These are phyloP conservation scores for Adelges cooleyi DNA, from an alignment of 1,140 invertebrate genomes.

Conservation along the genomic window DNA sequence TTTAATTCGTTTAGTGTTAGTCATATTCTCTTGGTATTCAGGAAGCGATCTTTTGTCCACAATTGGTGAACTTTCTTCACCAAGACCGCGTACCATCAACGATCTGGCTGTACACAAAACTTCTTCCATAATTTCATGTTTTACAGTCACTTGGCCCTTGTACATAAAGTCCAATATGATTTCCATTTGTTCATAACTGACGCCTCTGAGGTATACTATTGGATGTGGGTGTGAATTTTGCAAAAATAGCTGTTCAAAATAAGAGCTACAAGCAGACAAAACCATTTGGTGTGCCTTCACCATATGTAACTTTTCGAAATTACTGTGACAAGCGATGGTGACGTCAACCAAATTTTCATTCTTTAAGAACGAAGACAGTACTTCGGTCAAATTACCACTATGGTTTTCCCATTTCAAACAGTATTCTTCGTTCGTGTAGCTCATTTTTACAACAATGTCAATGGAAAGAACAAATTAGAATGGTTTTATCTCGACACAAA, in stretches of 20 bases:
- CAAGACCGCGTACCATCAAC: slow-evolving; percentile 78
- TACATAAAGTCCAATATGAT: slow-evolving; percentile 82
- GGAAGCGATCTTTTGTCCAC: too few species aligned
- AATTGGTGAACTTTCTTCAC: slow-evolving; percentile 50
- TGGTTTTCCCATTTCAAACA: slow-evolving; percentile 91
- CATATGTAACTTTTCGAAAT: slow-evolving; percentile 40
- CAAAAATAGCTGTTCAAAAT: slow-evolving; percentile 86
- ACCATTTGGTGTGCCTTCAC: slow-evolving; percentile 81
- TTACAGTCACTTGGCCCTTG: slow-evolving; percentile 79
- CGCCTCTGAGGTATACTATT: slow-evolving; percentile 83
- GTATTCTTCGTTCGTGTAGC: slow-evolving; percentile 82
- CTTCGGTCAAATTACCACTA: slow-evolving; percentile 76
- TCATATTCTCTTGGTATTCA: background rate
- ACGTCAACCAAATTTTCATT: slow-evolving; percentile 81
- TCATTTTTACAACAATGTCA: too few species aligned
- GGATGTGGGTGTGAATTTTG: slow-evolving; percentile 83
- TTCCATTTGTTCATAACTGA: slow-evolving; percentile 74
- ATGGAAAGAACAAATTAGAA: too few species aligned
- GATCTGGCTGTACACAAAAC: slow-evolving; percentile 84
- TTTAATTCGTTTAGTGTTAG: background rate
- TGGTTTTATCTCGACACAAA: too few species aligned
- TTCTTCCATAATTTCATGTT: slow-evolving; percentile 71
- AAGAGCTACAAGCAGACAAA: slow-evolving; percentile 84
- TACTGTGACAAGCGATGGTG: slow-evolving; percentile 79
- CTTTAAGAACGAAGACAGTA: slow-evolving; percentile 70